Evolutionary conservation across 2,888 invertebrate genomes (phyloP).

Genomic region (Andrena dorsata): DNA sequence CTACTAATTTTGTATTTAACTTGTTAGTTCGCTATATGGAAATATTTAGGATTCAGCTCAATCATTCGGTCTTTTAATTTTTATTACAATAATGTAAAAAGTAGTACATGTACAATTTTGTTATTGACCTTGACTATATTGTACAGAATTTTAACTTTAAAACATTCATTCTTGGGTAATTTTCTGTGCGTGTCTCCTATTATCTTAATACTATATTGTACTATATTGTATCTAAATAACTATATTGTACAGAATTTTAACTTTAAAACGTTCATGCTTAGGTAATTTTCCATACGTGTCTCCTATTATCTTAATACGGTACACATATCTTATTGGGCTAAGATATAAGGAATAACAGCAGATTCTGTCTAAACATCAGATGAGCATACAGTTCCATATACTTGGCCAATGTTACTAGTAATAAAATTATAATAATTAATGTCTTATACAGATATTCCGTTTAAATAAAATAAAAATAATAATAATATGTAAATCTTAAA

Average conservation of each 20-base stretch:
- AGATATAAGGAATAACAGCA: background rate
- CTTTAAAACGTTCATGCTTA: background rate
- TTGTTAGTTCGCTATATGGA: background rate
- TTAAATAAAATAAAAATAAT: no score
- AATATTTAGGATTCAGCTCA: background rate
- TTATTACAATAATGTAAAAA: conserved; percentile 40
- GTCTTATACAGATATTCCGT: background rate
- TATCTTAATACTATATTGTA: conserved; percentile 10
- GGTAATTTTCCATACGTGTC: conserved; percentile 3
- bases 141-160: no score
- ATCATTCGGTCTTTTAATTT: background rate
- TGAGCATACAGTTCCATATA: conserved; percentile 1
- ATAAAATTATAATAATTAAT: conserved; percentile 18
- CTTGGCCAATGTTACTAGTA: background rate
- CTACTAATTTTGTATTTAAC: background rate
- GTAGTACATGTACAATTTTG: background rate
- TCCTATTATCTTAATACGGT: conserved; percentile 14
- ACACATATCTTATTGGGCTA: conserved; percentile 10
- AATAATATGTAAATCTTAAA: no score
- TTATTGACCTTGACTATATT: conserved; percentile 26
- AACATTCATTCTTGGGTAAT: background rate
- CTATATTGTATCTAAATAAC: no score
- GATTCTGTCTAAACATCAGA: conserved; percentile 16
- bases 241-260: background rate
- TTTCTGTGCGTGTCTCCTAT: background rate